Conservation (phyloP, 2,888 invertebrate genomes). For the Drosophila leonis region DNA sequence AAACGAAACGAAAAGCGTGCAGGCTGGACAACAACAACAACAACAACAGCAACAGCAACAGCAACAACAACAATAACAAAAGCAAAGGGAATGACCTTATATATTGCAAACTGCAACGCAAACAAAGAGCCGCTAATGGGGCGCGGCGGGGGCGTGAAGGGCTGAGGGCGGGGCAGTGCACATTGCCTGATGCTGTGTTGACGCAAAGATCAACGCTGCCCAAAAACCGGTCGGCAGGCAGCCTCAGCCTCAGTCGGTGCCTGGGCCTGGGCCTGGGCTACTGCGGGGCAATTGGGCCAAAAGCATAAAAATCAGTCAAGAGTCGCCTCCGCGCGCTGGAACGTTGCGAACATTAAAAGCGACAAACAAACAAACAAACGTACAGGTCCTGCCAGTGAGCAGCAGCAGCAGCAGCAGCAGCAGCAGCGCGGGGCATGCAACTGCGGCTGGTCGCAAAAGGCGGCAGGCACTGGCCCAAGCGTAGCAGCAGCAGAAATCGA, state of each 20-base stretch:
- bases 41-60: slow-evolving; percentile 29
- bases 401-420: not conserved
- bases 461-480: slow-evolving; percentile 42
- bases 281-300: slow-evolving; percentile 80
- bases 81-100: slow-evolving; percentile 65
- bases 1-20: slow-evolving; percentile 79
- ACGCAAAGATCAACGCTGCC: slow-evolving; percentile 50
- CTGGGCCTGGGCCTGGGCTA: slow-evolving; percentile 46
- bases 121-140: slow-evolving; percentile 77
- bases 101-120: slow-evolving; percentile 67
- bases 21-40: slow-evolving; percentile 54
- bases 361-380: slow-evolving; percentile 79
- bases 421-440: not conserved
- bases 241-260: not conserved
- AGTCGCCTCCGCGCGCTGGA: slow-evolving; percentile 60
- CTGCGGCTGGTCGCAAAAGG: slow-evolving; percentile 14
- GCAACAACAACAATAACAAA: slow-evolving; percentile 32
- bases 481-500: slow-evolving; percentile 71
- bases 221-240: slow-evolving; percentile 41
- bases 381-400: slow-evolving; percentile 38
- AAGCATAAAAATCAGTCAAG: slow-evolving; percentile 82
- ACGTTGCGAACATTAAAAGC: slow-evolving; percentile 75
- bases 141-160: slow-evolving; percentile 23
- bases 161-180: slow-evolving; percentile 6
- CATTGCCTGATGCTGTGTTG: slow-evolving; percentile 39